These are phyloP conservation scores for Coregonus sp. DNA, from an alignment of 2,797 vertebrate genomes.

Conservation along the genomic window DNA sequence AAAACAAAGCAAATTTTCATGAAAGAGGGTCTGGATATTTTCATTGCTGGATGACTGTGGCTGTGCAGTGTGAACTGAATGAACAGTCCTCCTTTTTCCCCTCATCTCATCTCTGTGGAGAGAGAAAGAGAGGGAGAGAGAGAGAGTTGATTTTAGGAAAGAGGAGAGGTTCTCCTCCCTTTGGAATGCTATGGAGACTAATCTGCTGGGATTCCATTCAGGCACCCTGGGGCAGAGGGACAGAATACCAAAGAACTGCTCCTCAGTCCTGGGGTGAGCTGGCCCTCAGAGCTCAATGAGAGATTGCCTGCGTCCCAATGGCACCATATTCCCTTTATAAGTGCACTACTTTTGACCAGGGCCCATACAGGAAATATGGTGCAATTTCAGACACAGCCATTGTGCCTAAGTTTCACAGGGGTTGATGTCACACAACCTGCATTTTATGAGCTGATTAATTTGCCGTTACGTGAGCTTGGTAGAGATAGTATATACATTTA, in stretches of 20 bases:
- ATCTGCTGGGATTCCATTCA: conserved; percentile 60
- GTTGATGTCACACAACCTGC: conserved; percentile 48
- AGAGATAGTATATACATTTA: conserved; percentile 3
- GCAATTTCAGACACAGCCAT: conserved; percentile 13
- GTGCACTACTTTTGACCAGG: not conserved
- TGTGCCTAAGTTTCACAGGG: conserved; percentile 58
- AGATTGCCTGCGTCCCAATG: not conserved
- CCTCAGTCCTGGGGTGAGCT: conserved; percentile 2
- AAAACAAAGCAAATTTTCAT: conserved; percentile 75
- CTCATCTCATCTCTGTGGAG: not conserved
- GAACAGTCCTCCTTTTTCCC: conserved; percentile 41
- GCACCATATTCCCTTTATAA: not conserved
- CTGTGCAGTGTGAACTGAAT: conserved; percentile 5
- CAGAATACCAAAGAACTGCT: conserved; percentile 49
- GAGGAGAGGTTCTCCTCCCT: conserved; percentile 47
- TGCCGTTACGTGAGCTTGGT: conserved; percentile 21
- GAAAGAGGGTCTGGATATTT: conserved; percentile 59
- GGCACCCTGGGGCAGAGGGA: conserved; percentile 64
- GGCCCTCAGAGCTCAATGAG: conserved; percentile 2
- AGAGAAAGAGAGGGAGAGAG: conserved; percentile 40
- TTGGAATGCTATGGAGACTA: conserved; percentile 55
- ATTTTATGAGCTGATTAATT: conserved; percentile 48
- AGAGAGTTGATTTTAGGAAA: conserved; percentile 43
- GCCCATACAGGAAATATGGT: not conserved
- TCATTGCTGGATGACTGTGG: conserved; percentile 46